Evolutionary conservation across 2,797 vertebrate species (phyloP), one percentile per base, ranked within the genome.

Genomic region (Crenichthys baileyi): DNA sequence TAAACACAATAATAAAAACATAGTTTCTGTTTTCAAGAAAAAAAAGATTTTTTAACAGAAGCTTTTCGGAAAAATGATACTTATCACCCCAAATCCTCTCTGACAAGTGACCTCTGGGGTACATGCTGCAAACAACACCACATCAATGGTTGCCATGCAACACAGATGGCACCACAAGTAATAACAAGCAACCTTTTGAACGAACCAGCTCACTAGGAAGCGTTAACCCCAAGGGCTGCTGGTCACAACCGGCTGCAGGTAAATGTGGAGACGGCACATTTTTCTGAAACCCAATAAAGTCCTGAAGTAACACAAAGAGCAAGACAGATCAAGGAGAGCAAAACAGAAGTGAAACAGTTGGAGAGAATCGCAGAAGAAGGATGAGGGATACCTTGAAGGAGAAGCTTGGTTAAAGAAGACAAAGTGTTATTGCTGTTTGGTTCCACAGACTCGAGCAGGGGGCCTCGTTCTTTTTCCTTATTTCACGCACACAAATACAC

Each of bases 381-480:
- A 87, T 85, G 77, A 53, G 56, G 81, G 83, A 78, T 77, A 90
- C 91, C 90, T 94, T 92, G 92, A 92, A 93, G 92, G 82, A 85
- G 87, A 78, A 83, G 81, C 84, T 80, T 85, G 86, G 86, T 94
- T 95, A 95, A 95, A 94, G 90, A 95, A 95, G 94, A 95, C 90
- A 90, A 92, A 96, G 93, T 80, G 82, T 90, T 92, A 91, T 92
- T 92, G 83, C 89, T 82, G 86, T 89, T 87, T 63, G 89, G 91
- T 83, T 89, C 89, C 91, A 81, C 85, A 36, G 87, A 82, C 83
- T 78, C 1, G 72, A 84, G 84, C 78, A 31, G 50, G 67, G 81
- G 84, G 84, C 76, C 79, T 75, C 65, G 79, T 56, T 78, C 80
- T 79, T 77, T 51, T 71, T 72, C 51, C 46, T 82, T 60, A 65